Conservation (phyloP, 2,888 invertebrate species). For the Galeopsomyia nigrocyanea region DNA sequence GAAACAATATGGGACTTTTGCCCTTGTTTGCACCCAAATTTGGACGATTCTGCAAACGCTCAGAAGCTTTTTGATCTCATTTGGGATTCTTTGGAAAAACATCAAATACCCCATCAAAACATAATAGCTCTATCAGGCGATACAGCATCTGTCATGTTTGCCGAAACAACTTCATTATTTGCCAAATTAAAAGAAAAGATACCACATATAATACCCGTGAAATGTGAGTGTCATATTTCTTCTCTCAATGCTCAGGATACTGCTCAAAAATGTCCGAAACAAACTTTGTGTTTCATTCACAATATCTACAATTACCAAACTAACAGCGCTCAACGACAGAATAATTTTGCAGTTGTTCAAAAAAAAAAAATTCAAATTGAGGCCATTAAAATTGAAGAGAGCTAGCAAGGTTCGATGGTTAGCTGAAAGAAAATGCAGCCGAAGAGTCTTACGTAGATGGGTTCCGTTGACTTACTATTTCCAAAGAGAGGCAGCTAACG, state of each 20-base stretch:
- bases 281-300: too few species aligned
- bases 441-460: too few species aligned
- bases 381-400: too few species aligned
- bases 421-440: too few species aligned
- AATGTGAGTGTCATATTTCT: constrained; percentile 17
- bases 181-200: background rate
- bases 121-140: constrained; percentile 5
- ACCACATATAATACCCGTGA: constrained; percentile 4
- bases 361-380: too few species aligned
- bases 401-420: too few species aligned
- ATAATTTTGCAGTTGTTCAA: too few species aligned
- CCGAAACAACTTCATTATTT: background rate
- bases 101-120: constrained; percentile 9
- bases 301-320: too few species aligned
- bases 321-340: too few species aligned
- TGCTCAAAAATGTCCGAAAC: too few species aligned
- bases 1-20: constrained; percentile 2
- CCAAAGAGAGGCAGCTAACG: too few species aligned
- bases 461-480: too few species aligned
- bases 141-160: constrained; percentile 15
- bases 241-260: constrained; percentile 2
- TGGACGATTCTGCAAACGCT: background rate
- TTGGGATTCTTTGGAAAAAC: background rate
- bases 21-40: background rate
- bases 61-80: background rate